Conservation (phyloP, 2,797 vertebrate species). For the Propithecus deckenii region DNA sequence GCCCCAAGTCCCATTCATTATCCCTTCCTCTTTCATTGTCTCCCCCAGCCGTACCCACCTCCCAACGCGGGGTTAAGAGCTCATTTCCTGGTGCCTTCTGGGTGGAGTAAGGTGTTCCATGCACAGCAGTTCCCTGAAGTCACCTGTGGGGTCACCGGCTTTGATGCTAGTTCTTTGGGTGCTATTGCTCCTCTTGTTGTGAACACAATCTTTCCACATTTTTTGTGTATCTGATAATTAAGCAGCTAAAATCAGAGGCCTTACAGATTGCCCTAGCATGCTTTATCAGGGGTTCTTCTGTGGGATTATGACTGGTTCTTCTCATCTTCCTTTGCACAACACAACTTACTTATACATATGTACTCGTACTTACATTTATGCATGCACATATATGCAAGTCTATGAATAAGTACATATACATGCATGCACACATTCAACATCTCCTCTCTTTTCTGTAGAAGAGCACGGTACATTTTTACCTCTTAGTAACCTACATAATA, state of each 20-base stretch:
- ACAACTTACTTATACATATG: neutral
- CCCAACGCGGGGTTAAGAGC: neutral
- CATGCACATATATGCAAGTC: neutral
- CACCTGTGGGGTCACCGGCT: neutral
- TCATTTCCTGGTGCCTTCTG: neutral
- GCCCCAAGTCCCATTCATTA: neutral
- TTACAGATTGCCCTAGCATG: neutral
- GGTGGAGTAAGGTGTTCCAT: neutral
- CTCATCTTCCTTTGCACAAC: neutral
- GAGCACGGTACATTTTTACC: neutral
- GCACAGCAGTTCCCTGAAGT: neutral
- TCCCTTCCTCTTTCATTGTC: neutral
- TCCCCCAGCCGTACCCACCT: too few relatives aligned
- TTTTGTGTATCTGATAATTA: neutral
- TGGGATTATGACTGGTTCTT: neutral
- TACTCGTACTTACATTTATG: neutral
- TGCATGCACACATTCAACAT: neutral
- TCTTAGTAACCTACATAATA: neutral
- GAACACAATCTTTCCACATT: neutral
- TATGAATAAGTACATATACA: neutral
- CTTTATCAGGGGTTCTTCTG: neutral
- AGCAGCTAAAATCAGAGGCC: neutral
- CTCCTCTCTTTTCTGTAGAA: neutral
- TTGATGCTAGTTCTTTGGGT: neutral
- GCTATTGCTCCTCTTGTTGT: neutral